Evolutionary conservation across 2,797 vertebrate species (phyloP), one percentile per base, ranked within the genome.

Genomic region (Syndactyla subalaris): DNA sequence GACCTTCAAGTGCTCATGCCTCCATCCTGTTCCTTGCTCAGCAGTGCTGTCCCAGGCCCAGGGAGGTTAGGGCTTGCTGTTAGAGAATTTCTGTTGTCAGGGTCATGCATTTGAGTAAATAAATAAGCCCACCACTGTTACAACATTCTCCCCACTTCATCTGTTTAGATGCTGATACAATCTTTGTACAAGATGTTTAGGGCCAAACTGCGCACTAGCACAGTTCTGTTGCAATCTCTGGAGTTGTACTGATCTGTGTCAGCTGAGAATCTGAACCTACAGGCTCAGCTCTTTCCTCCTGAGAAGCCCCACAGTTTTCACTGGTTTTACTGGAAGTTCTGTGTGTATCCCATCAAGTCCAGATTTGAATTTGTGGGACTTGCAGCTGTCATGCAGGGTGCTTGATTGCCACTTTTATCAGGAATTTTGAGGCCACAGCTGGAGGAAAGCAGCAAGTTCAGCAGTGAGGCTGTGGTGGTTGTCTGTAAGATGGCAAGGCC

Each of bases 121-220:
- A 85, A 72, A 67, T 72, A 75, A 83, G 63, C 76, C 72, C 80
- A 75, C 80, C 63, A 61, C 84, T 43, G 46, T 59, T 67, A 67
- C 58, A 88, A 54, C 84, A 86, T 83, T 76, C 43, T 76, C 91
- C 88, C 84, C 63, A 72, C 72, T 92, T 85, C 14, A 38, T 85
- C 62, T 91, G 80, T 92, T 92, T 91, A 88, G 62, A 83, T 46
- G n/a, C 45, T 85, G 87, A 85, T 94, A 78, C 0, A 1, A 92
- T 91, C 87, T 94, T 85, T 86, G 49, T 72, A 51, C 55, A 79
- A 85, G 75, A 76, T 34, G 27, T 88, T 85, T 52, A 74, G 66
- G 87, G 48, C 57, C 36, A 62, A 74, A 78, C 19, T 1, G 2
- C 62, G 67, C 63, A 57, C 45, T 39, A 78, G 38, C 39, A 41